A percentile compares a stretch with the other conserved stretches of the same genome.
phyloP scores from a whole-genome alignment of 2,797 vertebrate genomes.

The Psittacula echo region DNA sequence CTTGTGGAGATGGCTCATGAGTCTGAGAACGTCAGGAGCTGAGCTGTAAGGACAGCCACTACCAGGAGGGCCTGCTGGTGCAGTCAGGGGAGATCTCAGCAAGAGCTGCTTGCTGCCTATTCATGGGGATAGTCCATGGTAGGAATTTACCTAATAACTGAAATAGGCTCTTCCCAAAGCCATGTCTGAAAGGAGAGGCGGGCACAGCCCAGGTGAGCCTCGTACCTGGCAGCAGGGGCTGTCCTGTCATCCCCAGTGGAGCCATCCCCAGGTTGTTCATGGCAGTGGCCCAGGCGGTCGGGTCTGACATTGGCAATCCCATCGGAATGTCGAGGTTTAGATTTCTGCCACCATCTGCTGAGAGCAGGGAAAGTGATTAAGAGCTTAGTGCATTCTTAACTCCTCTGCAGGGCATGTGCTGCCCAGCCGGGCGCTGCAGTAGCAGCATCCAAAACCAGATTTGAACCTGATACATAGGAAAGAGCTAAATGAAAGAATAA shows the following conservation, averaged over 20 bases:
- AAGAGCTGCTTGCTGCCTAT: not conserved
- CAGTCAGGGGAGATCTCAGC: not conserved
- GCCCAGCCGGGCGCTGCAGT: not conserved
- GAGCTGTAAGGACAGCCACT: not conserved
- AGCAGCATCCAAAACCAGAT: not conserved
- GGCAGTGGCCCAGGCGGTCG: conserved; percentile 91
- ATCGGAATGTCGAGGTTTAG: conserved; percentile 88
- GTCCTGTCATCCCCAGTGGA: conserved; percentile 89
- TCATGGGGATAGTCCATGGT: accelerated
- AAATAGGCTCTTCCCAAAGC: not conserved
- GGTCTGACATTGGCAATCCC: conserved; percentile 92
- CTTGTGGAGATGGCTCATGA: not conserved
- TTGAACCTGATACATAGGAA: not conserved
- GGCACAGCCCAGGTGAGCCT: not conserved
- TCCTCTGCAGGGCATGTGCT: not conserved
- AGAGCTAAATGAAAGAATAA: not conserved
- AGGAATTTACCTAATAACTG: not conserved
- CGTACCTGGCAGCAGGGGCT: conserved; percentile 91
- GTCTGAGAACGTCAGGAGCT: not conserved
- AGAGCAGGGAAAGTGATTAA: conserved; percentile 21
- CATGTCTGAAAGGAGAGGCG: not conserved
- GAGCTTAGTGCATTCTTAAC: not conserved
- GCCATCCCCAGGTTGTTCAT: conserved; percentile 97
- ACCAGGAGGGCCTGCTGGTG: not conserved
- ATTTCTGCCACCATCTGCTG: conserved; percentile 85